Conservation (phyloP, 2,113 vertebrate genomes). For the Carollia perspicillata region DNA sequence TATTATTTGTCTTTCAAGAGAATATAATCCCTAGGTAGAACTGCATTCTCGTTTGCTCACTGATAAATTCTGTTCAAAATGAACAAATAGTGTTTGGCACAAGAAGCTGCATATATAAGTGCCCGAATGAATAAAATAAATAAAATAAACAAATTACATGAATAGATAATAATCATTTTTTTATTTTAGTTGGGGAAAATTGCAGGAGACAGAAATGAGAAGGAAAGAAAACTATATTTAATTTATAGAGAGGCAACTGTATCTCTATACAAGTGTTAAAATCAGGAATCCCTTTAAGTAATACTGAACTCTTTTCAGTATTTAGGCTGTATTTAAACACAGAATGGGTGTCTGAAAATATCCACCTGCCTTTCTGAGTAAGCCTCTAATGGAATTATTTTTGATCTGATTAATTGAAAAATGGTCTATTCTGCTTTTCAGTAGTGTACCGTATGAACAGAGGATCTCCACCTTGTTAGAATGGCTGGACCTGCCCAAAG, state of each 20-base stretch:
- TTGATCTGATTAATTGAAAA: neutral
- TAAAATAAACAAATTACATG: neutral
- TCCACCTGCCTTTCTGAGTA: neutral
- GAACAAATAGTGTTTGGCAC: neutral
- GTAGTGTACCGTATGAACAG: slow-evolving; percentile 70
- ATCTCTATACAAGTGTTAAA: neutral
- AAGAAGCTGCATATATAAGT: neutral
- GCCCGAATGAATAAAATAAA: neutral
- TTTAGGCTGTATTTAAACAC: neutral
- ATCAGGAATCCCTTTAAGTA: neutral
- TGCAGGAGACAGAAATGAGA: neutral
- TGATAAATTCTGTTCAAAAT: neutral
- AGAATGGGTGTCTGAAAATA: neutral
- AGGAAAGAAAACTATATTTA: neutral
- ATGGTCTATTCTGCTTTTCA: slow-evolving; percentile 29
- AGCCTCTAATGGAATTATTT: neutral
- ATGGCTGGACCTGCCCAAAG: slow-evolving; percentile 82
- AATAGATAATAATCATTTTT: neutral
- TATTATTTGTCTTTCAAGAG: neutral
- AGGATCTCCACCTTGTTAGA: slow-evolving; percentile 80
- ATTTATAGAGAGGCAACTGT: neutral
- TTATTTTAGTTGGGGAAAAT: neutral
- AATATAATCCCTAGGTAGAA: neutral
- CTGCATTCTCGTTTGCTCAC: neutral
- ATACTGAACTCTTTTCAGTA: neutral